Conservation (phyloP, 1,140 invertebrate genomes). For the Bombus superbus region DNA sequence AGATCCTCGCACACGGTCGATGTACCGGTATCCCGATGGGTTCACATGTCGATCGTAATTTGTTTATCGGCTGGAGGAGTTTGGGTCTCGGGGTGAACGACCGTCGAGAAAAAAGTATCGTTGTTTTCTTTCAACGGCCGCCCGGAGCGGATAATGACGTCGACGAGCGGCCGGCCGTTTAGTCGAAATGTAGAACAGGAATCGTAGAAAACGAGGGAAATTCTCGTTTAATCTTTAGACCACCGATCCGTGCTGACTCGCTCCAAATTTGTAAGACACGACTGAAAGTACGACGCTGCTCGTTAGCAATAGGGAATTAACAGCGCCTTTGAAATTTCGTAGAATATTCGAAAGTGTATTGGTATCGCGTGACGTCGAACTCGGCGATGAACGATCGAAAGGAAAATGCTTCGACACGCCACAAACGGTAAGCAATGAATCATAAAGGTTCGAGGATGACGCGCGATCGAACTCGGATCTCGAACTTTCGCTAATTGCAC, state of each 20-base stretch:
- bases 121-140: slow-evolving; percentile 40
- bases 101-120: slow-evolving; percentile 32
- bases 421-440: slow-evolving; percentile 35
- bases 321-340: background rate
- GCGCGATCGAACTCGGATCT: slow-evolving; percentile 8
- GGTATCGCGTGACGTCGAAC: background rate
- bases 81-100: background rate
- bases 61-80: slow-evolving; percentile 1
- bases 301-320: background rate
- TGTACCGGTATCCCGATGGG: background rate
- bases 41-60: slow-evolving; percentile 14
- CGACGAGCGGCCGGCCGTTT: slow-evolving; percentile 8
- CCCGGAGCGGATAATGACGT: slow-evolving; percentile 24
- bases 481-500: slow-evolving; percentile 37
- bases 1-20: background rate
- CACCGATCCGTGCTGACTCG: slow-evolving; percentile 40
- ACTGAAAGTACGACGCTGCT: background rate
- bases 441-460: background rate
- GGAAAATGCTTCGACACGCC: slow-evolving; percentile 50
- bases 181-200: slow-evolving; percentile 48
- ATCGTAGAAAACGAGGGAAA: slow-evolving; percentile 56
- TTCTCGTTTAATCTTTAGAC: slow-evolving; percentile 39
- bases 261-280: slow-evolving; percentile 9
- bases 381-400: slow-evolving; percentile 12
- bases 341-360: too few species aligned